phyloP scores from a whole-genome alignment of 2,113 vertebrate species.

The Oryzias melastigma region DNA sequence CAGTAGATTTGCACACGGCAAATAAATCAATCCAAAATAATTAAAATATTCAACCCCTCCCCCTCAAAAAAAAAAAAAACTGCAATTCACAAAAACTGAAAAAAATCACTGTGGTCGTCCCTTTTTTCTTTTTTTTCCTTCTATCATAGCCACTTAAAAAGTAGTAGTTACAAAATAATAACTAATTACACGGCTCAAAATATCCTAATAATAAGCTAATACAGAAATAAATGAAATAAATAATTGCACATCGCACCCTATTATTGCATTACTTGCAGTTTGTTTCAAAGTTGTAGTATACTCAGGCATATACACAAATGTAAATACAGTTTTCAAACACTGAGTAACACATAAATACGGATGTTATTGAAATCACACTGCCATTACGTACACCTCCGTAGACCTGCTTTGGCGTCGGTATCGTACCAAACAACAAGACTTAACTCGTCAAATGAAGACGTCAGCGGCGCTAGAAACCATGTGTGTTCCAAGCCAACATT shows the following conservation, averaged over 20 bases:
- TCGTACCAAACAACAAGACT: conserved; percentile 32
- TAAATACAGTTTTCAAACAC: conserved; percentile 68
- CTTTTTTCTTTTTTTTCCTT: conserved; percentile 31
- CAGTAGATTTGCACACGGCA: conserved; percentile 71
- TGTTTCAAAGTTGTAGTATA: conserved; percentile 57
- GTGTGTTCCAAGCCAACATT: conserved; percentile 28
- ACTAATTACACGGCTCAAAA: conserved; percentile 37
- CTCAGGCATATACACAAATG: conserved; percentile 65
- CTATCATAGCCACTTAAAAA: conserved; percentile 47
- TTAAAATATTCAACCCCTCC: conserved; percentile 58
- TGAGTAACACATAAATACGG: conserved; percentile 62
- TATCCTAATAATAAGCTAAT: conserved; percentile 38
- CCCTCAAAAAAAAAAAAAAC: conserved; percentile 28
- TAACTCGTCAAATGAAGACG: conserved; percentile 24
- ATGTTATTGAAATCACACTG: conserved; percentile 67
- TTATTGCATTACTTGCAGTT: conserved; percentile 78
- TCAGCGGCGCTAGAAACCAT: conserved; percentile 15
- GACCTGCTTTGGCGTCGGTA: conserved; percentile 33
- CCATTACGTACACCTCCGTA: conserved; percentile 43
- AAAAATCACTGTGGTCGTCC: conserved; percentile 7
- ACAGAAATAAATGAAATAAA: conserved; percentile 55
- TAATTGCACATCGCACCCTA: conserved; percentile 75
- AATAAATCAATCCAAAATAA: conserved; percentile 71
- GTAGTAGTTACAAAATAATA: conserved; percentile 19
- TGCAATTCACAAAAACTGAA: conserved; percentile 68